Base-by-base conservation (phyloP, 2,888 invertebrate species). In the Xanthia icteritia region DNA sequence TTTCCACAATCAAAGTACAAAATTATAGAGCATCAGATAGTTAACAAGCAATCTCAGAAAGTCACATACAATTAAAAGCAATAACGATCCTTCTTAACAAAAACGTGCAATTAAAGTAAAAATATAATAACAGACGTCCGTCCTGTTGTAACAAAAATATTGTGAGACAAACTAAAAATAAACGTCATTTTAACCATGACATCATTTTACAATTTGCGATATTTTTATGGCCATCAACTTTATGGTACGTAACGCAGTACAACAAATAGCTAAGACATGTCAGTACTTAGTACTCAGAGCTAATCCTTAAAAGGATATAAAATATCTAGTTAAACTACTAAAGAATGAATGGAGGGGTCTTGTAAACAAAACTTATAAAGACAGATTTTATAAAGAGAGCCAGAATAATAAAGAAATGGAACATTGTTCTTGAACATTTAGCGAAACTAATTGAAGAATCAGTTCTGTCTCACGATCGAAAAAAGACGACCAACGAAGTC, bases 231-330 rank as follows among this genome's bases (percentile, higher is more conserved):
- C 27, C 42, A 51, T 77, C 79, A 81, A 73, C 27, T 77, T 78
- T 76, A 81, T 83, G 36, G 66, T 66, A 75, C 56, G 20, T 54
- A 75, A 76, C 36, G 23, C 54, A 48, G 74, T n/a, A 60, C 13
- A 58, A 73, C 20, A 76, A 75, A 79, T 71, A 78, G 60, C 60
- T 64, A 67, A 65, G 51, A 42, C 48, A 61, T 58, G 54, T 9
- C 56, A 56, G 72, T 61, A 82, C 64, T 74, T 48, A 65, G 23
- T 65, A 56, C 45, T 67, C 42, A 17, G 36, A 63, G 54, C 20
- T 48, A 64, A 70, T 66, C 74, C 69, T 70, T 84, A 61, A 65
- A 84, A 78, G 85, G 74, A 71, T 56, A 78, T 76, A 86, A 83
- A 89, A 84, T 45, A 64, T 84, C 67, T 71, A 15, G 60, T 75